Base-by-base conservation (phyloP, 2,113 vertebrate species). In the Caranx ignobilis region DNA sequence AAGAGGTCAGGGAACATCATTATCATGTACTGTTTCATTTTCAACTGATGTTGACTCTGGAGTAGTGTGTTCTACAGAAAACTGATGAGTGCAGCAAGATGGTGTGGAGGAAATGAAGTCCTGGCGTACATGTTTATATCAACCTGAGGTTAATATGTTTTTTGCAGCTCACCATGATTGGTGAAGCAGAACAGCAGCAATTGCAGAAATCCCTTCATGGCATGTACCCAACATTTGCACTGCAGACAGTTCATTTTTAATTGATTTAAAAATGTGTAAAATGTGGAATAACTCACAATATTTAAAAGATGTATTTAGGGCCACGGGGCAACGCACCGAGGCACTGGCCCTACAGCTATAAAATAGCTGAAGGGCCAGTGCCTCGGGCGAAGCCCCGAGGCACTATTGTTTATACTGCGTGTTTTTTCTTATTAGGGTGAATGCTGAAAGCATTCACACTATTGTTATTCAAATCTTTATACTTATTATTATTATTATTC, bases 71-170 rank as follows among this genome's bases (percentile, higher is more conserved):
- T 88, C 84, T 77, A 84, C 86, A 86, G 83, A 89, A 92, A 93
- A 91, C 45, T 91, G 93, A 92, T 94, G 93, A 92, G 79, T 56
- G 72, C 89, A 87, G 91, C 92, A 89, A 82, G 43, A 89, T 73
- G 66, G 77, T 18, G 83, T 55, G 80, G 80, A 92, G 89, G 91
- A 92, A 93, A 91, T 91, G 82, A 88, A 91, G 82, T 88, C 86
- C 87, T 83, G 85, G 82, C 67, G 34, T 75, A 86, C 81, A 83
- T 88, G 90, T 83, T 89, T 88, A 45, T 81, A 85, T 88, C 86
- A 89, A 85, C 81, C 86, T 63, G 86, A 91, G 93, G 91, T 93
- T 91, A 84, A 89, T 81, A 81, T 85, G 71, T 86, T 89, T 91
- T 84, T 83, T 70, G 55, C 85, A 79, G 73, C 81, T 85, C 65